A percentile compares a stretch with the other conserved stretches of the same genome.
phyloP scores from a whole-genome alignment of 2,797 vertebrate genomes.

The Oreonectes daqikongensis region DNA sequence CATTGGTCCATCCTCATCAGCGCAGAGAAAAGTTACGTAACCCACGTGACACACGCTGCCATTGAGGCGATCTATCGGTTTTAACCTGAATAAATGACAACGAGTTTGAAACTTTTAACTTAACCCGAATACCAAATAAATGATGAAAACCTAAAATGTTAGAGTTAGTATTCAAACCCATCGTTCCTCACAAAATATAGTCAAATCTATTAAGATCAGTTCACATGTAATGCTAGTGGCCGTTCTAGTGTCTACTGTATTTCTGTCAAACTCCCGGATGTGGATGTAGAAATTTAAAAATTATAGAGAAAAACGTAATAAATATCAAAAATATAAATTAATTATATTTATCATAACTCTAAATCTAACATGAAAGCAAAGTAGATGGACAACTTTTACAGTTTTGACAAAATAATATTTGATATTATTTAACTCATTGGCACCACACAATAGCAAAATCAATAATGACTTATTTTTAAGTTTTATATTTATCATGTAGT shows the following conservation, averaged over 20 bases:
- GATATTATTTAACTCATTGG: background rate
- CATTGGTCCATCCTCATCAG: background rate
- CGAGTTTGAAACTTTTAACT: background rate
- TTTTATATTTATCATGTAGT: too few species aligned
- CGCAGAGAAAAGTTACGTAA: background rate
- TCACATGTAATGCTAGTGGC: background rate
- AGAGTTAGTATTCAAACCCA: background rate
- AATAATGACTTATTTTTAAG: too few species aligned
- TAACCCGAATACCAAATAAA: background rate
- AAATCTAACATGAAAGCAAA: background rate
- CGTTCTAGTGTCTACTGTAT: background rate
- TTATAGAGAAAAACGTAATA: too few species aligned
- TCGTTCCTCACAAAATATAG: background rate
- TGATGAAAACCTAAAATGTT: background rate
- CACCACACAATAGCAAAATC: background rate
- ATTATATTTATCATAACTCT: background rate
- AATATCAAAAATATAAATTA: too few species aligned
- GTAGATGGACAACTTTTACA: too few species aligned
- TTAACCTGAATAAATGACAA: background rate
- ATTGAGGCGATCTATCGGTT: background rate
- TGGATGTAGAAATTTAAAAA: background rate
- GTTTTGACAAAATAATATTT: background rate
- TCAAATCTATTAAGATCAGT: background rate
- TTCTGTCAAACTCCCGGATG: conserved; percentile 18
- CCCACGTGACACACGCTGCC: background rate